These are phyloP conservation scores for Phoxinus phoxinus DNA, from an alignment of 2,113 vertebrate species.

Conservation along the genomic window DNA sequence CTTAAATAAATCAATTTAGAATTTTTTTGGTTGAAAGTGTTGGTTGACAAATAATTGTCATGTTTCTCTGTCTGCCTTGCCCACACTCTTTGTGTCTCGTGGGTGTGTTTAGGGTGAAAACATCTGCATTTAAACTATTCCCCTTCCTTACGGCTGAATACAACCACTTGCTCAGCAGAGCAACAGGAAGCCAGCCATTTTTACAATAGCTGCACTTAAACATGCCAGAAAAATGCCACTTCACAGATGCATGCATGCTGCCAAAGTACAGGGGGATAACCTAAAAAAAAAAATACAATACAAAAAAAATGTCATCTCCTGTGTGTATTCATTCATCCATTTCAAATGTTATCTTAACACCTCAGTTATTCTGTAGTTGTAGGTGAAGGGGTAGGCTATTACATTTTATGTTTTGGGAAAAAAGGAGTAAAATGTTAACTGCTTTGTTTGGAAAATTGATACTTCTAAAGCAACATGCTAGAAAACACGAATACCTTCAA, in stretches of 20 bases:
- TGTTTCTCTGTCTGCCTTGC: constrained; percentile 13
- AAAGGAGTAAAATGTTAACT: neutral
- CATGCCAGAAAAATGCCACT: constrained; percentile 69
- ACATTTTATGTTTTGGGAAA: neutral
- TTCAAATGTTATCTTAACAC: neutral
- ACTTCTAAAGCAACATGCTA: neutral
- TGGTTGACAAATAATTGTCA: neutral
- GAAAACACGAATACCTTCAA: neutral
- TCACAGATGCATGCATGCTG: constrained; percentile 61
- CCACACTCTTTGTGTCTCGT: constrained; percentile 58
- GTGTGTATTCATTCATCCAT: neutral
- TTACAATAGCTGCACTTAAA: constrained; percentile 78
- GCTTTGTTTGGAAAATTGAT: neutral
- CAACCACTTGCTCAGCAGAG: constrained; percentile 79
- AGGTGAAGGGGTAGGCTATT: neutral
- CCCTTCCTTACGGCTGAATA: constrained; percentile 80
- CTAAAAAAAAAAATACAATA: neutral
- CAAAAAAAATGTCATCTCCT: neutral
- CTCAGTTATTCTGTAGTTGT: neutral
- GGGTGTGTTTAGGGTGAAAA: constrained; percentile 80
- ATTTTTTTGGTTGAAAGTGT: neutral
- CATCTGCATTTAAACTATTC: constrained; percentile 85
- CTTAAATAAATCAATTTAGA: neutral
- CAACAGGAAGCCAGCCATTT: constrained; percentile 82
- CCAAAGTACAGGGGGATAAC: constrained; percentile 48